A percentile compares a stretch with the other conserved stretches of the same genome.
Evolutionary conservation across 1,140 invertebrate genomes (phyloP).

Genomic region (Drosophila melanica): DNA sequence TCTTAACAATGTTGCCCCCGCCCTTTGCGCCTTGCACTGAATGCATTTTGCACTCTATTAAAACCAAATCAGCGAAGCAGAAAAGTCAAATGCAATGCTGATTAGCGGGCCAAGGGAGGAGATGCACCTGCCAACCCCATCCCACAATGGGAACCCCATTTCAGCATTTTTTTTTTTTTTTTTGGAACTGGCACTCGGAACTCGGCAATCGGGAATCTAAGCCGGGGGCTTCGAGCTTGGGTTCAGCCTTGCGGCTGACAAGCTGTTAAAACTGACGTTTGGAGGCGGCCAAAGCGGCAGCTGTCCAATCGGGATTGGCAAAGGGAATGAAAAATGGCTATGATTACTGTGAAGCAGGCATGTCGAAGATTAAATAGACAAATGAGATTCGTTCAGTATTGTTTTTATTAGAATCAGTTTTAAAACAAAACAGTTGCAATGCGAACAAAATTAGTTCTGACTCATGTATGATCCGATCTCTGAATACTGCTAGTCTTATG

Average conservation of each 20-base stretch:
- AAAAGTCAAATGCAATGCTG: constrained; percentile 77
- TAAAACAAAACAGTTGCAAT: too few species aligned
- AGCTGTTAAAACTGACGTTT: constrained; percentile 70
- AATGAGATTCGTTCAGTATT: too few species aligned
- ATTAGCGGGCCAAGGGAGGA: constrained; percentile 38
- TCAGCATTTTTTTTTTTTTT: background rate
- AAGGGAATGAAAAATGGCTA: too few species aligned
- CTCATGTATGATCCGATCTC: too few species aligned
- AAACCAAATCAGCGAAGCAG: constrained; percentile 76
- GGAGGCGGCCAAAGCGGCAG: constrained; percentile 21
- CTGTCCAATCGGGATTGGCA: too few species aligned
- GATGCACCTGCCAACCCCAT: background rate
- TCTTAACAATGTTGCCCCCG: background rate
- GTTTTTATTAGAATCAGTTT: too few species aligned
- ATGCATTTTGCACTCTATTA: constrained; percentile 78
- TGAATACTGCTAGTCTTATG: too few species aligned
- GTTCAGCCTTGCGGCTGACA: constrained; percentile 56
- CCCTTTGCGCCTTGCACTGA: constrained; percentile 6
- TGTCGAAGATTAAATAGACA: too few species aligned
- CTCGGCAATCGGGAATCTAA: background rate
- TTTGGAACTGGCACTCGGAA: background rate
- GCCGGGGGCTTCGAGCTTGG: background rate
- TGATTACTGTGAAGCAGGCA: too few species aligned
- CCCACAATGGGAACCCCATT: background rate
- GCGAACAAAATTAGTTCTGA: too few species aligned